These are phyloP conservation scores for Anableps anableps DNA, from an alignment of 2,797 vertebrate species.

Conservation along the genomic window DNA sequence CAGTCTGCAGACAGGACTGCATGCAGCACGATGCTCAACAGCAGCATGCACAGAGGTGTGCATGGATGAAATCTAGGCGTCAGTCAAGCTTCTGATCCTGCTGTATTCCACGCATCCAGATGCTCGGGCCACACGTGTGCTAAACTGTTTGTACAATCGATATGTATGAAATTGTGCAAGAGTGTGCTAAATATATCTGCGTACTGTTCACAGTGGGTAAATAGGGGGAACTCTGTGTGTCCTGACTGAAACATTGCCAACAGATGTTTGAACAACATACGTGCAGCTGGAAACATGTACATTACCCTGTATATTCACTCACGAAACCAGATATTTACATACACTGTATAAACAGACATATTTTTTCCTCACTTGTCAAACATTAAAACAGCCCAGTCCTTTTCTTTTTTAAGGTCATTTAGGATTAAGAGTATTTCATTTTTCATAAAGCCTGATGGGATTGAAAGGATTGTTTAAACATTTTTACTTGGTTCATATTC, in stretches of 20 bases:
- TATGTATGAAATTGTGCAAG: neutral
- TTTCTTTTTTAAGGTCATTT: neutral
- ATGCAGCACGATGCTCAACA: neutral
- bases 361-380: neutral
- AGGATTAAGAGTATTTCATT: neutral
- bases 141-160: slow-evolving; percentile 19
- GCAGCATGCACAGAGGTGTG: slow-evolving; percentile 25
- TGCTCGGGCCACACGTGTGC: slow-evolving; percentile 4
- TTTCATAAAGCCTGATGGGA: neutral
- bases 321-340: neutral
- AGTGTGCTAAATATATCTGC: slow-evolving; percentile 1
- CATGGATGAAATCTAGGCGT: slow-evolving; percentile 14
- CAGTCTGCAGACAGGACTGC: slow-evolving; percentile 8
- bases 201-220: neutral
- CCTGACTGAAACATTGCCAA: slow-evolving; percentile 1
- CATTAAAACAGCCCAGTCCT: neutral
- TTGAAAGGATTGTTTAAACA: neutral
- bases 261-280: slow-evolving; percentile 37
- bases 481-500: neutral
- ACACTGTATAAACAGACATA: neutral
- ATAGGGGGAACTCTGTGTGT: slow-evolving; percentile 11
- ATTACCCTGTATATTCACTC: neutral
- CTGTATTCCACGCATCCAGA: slow-evolving; percentile 37
- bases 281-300: neutral
- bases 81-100: slow-evolving; percentile 19